Conservation (phyloP, 1,140 invertebrate species). For the Drosophila kikkawai region DNA sequence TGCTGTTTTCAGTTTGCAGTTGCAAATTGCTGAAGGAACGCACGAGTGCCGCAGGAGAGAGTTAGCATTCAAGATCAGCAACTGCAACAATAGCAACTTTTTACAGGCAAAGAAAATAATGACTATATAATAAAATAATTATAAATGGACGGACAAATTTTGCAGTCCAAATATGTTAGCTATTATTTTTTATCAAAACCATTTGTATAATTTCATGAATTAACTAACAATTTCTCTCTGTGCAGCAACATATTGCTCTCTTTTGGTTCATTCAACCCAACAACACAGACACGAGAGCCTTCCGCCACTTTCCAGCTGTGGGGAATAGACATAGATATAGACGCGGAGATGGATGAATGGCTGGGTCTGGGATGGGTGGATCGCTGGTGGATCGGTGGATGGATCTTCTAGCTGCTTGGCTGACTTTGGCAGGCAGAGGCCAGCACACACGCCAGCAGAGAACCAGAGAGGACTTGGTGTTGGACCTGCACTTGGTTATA, state of each 20-base stretch:
- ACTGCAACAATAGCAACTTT: slow-evolving; percentile 17
- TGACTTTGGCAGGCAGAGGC: slow-evolving; percentile 64
- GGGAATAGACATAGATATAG: slow-evolving; percentile 47
- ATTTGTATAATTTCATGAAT: not conserved
- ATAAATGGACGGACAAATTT: no score
- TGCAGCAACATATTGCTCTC: slow-evolving; percentile 64
- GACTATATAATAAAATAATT: no score
- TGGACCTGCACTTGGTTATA: slow-evolving; percentile 43
- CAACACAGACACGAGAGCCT: slow-evolving; percentile 43
- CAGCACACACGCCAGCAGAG: slow-evolving; percentile 42
- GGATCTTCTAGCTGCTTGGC: slow-evolving; percentile 69
- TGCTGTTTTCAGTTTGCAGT: slow-evolving; percentile 17
- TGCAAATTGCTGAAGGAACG: slow-evolving; percentile 81
- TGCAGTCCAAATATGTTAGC: no score
- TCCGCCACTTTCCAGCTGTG: slow-evolving; percentile 33
- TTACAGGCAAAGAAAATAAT: not conserved
- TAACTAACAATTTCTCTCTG: slow-evolving; percentile 7
- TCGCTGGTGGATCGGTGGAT: slow-evolving; percentile 43
- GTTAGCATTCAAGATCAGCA: slow-evolving; percentile 14
- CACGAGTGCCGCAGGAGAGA: slow-evolving; percentile 75
- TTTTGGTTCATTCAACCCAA: slow-evolving; percentile 77
- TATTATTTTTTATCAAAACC: no score
- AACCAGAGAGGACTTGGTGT: slow-evolving; percentile 60
- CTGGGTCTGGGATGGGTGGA: slow-evolving; percentile 45
- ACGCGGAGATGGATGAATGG: slow-evolving; percentile 51